Evolutionary conservation across 2,888 invertebrate genomes (phyloP).

Genomic region (Drosophila rubida): DNA sequence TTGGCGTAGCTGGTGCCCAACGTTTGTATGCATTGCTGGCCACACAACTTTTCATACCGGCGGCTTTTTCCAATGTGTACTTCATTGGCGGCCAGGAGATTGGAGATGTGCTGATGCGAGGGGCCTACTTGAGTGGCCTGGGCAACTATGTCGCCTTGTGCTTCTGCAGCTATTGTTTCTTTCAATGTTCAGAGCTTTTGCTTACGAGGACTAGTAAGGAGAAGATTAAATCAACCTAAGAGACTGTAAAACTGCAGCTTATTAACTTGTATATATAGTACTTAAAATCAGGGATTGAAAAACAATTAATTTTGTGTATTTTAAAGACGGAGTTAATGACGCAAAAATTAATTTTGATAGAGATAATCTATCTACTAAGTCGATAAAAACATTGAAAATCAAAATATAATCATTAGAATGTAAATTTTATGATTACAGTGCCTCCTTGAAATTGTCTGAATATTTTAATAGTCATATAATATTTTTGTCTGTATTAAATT

Average conservation of each 20-base stretch:
- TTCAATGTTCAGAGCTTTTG: constrained; percentile 83
- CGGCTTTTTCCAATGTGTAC: constrained; percentile 94
- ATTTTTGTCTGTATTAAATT: neutral
- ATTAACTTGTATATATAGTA: neutral
- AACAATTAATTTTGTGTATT: neutral
- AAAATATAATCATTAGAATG: too few relatives aligned
- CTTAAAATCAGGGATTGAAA: neutral
- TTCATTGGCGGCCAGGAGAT: constrained; percentile 92
- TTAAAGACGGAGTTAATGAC: too few relatives aligned
- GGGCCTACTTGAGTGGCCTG: constrained; percentile 85
- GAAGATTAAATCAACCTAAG: constrained; percentile 37
- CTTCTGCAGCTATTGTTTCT: constrained; percentile 84
- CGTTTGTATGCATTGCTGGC: constrained; percentile 89
- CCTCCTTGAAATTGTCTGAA: too few relatives aligned
- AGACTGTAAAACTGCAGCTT: neutral
- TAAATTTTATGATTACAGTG: too few relatives aligned
- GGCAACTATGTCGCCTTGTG: constrained; percentile 81
- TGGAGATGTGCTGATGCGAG: constrained; percentile 89
- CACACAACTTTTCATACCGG: constrained; percentile 91
- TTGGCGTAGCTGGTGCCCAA: constrained; percentile 86
- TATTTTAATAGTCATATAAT: neutral
- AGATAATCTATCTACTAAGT: too few relatives aligned
- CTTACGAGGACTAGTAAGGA: constrained; percentile 25
- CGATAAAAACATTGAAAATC: too few relatives aligned
- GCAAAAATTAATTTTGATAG: too few relatives aligned